Evolutionary conservation across 2,113 vertebrate species (phyloP).

Genomic region (Electrona antarctica): DNA sequence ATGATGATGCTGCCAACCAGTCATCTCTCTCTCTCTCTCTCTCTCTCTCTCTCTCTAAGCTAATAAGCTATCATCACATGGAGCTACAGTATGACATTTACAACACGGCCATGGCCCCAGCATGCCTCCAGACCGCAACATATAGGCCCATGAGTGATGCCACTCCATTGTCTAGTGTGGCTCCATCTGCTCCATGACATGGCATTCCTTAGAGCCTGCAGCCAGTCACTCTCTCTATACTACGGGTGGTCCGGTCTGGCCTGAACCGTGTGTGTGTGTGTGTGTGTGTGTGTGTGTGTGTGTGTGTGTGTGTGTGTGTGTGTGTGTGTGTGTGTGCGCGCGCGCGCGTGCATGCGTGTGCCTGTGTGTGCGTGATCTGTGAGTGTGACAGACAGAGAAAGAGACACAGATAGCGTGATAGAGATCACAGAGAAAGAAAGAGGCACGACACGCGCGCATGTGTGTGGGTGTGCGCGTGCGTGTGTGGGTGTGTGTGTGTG

Average conservation of each 20-base stretch:
- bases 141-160: conserved; percentile 25
- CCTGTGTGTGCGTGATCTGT: too few relatives aligned
- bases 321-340: too few relatives aligned
- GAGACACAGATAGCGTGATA: neutral
- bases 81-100: neutral
- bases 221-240: conserved; percentile 50
- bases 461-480: neutral
- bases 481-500: conserved; percentile 1
- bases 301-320: too few relatives aligned
- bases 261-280: neutral
- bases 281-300: too few relatives aligned
- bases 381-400: conserved; percentile 10
- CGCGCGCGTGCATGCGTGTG: too few relatives aligned
- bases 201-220: conserved; percentile 60
- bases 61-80: neutral
- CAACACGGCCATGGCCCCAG: conserved; percentile 1
- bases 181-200: conserved; percentile 72
- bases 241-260: conserved; percentile 44
- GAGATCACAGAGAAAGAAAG: too few relatives aligned
- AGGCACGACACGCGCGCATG: too few relatives aligned
- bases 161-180: conserved; percentile 53
- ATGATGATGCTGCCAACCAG: too few relatives aligned
- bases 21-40: conserved; percentile 1
- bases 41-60: neutral
- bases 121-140: conserved; percentile 35